Evolutionary conservation across 2,113 vertebrate species (phyloP).

Genomic region (Burhinus oedicnemus): DNA sequence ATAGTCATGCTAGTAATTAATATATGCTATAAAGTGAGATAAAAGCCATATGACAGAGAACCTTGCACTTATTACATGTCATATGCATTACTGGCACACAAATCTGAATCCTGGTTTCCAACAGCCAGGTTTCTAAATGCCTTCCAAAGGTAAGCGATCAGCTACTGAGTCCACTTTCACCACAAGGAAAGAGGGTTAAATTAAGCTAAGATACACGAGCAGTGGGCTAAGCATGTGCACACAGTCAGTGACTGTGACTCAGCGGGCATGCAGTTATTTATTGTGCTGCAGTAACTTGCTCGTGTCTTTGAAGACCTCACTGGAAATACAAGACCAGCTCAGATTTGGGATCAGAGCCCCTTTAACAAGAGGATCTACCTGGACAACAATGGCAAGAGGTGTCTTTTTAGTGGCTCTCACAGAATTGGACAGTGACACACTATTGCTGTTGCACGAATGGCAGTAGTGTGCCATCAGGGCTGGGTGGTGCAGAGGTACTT

Average conservation of each 20-base stretch:
- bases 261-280: background rate
- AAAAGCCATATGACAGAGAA: background rate
- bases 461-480: background rate
- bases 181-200: background rate
- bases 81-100: background rate
- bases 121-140: background rate
- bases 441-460: background rate
- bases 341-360: background rate
- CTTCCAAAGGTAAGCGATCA: background rate
- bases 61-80: background rate
- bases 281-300: background rate
- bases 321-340: background rate
- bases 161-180: background rate
- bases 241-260: background rate
- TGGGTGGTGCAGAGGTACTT: background rate
- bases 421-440: background rate
- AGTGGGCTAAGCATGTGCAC: background rate
- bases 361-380: background rate
- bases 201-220: background rate
- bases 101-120: background rate
- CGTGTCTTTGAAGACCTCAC: background rate
- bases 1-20: background rate
- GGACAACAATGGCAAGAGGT: background rate
- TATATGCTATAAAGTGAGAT: background rate
- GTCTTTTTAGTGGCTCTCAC: background rate